phyloP scores from a whole-genome alignment of 2,888 invertebrate genomes.

The Beris chalybata region DNA sequence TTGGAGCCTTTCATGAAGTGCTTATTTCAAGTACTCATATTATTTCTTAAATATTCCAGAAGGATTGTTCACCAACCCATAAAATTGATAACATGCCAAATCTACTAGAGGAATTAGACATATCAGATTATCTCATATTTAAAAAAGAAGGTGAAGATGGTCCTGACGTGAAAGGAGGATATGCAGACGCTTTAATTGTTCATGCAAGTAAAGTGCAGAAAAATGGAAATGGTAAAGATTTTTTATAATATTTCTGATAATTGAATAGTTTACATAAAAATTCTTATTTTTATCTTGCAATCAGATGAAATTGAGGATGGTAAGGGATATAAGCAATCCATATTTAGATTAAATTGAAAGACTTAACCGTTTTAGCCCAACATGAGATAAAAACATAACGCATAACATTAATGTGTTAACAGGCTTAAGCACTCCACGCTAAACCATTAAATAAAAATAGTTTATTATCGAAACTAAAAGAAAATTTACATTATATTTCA shows the following conservation, averaged over 20 bases:
- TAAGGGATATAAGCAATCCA: slow-evolving; percentile 40
- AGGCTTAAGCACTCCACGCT: too few relatives aligned
- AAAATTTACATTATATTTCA: too few relatives aligned
- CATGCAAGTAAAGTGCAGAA: slow-evolving; percentile 95
- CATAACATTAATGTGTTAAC: too few relatives aligned
- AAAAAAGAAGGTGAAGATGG: slow-evolving; percentile 84
- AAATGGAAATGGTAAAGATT: slow-evolving; percentile 53
- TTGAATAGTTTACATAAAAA: slow-evolving; percentile 12
- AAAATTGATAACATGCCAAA: slow-evolving; percentile 54
- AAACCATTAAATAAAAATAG: too few relatives aligned
- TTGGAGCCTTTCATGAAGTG: too few relatives aligned
- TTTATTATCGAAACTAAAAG: too few relatives aligned
- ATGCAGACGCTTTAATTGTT: slow-evolving; percentile 91
- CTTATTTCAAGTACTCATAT: too few relatives aligned
- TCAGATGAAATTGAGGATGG: slow-evolving; percentile 59
- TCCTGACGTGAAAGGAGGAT: slow-evolving; percentile 89
- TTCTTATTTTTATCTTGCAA: slow-evolving; percentile 28
- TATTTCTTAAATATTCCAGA: too few relatives aligned
- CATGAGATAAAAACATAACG: too few relatives aligned
- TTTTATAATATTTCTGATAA: slow-evolving; percentile 1
- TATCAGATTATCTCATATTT: slow-evolving; percentile 74
- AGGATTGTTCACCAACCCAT: slow-evolving; percentile 43
- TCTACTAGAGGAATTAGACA: slow-evolving; percentile 78
- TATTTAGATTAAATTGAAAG: neutral
- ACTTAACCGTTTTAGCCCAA: slow-evolving; percentile 2